These are phyloP conservation scores for Harpalus rubripes DNA, from an alignment of 2,888 invertebrate species.

Conservation along the genomic window DNA sequence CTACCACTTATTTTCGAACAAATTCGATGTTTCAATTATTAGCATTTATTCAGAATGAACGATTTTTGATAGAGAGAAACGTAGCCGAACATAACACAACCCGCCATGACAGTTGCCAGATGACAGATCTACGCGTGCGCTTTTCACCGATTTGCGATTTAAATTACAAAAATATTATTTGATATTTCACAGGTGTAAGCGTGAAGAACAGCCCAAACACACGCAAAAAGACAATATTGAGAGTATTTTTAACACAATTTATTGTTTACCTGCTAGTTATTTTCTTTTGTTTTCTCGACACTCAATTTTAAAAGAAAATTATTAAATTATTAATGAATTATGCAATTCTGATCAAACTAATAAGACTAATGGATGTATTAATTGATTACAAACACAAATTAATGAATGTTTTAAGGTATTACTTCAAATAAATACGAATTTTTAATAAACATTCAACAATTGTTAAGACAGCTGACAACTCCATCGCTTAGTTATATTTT, in stretches of 20 bases:
- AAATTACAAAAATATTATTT: conserved; percentile 48
- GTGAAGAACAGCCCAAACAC: neutral
- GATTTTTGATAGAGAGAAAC: conserved; percentile 75
- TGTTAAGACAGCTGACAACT: neutral
- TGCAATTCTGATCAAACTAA: neutral
- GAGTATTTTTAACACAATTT: neutral
- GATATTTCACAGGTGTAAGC: conserved; percentile 31
- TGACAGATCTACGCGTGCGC: conserved; percentile 45
- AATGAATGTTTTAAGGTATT: neutral
- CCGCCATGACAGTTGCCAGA: conserved; percentile 55
- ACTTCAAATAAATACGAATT: neutral
- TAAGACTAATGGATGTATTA: neutral
- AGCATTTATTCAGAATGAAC: conserved; percentile 74
- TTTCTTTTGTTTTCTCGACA: neutral
- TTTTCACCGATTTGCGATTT: conserved; percentile 34
- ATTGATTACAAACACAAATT: neutral
- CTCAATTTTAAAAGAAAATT: conserved; percentile 9
- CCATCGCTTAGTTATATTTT: conserved; percentile 14
- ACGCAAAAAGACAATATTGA: neutral
- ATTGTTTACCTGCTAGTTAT: neutral
- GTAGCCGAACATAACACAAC: conserved; percentile 52
- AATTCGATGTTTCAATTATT: conserved; percentile 73
- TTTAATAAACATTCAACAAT: conserved; percentile 35
- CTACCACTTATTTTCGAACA: conserved; percentile 43
- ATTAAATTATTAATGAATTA: neutral